phyloP scores from a whole-genome alignment of 2,888 invertebrate genomes.

The Heteropelma amictum region DNA sequence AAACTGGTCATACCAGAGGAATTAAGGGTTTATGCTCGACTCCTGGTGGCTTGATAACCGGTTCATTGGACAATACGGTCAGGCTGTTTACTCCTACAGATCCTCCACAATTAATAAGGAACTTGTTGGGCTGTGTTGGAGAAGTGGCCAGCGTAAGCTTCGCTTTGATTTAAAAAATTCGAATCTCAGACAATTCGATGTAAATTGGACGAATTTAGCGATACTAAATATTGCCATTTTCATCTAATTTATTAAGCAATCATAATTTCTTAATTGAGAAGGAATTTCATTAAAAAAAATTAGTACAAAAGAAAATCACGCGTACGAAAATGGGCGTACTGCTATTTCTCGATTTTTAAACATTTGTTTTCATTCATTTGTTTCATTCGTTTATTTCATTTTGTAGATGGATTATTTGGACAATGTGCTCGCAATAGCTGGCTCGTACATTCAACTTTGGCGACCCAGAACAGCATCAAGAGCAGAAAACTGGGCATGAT shows the following conservation, averaged over 20 bases:
- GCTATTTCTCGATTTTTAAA: too few species aligned
- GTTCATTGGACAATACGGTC: constrained; percentile 73
- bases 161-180: not conserved
- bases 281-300: not conserved
- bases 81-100: constrained; percentile 73
- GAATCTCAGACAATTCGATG: not conserved
- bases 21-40: constrained; percentile 71
- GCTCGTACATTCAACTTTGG: constrained; percentile 71
- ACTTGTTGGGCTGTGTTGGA: constrained; percentile 64
- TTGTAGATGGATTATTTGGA: constrained; percentile 72
- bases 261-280: too few species aligned
- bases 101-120: constrained; percentile 68
- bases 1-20: constrained; percentile 68
- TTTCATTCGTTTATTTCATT: constrained; percentile 46
- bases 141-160: constrained; percentile 71
- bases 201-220: not conserved
- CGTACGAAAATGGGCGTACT: too few species aligned
- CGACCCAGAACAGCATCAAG: constrained; percentile 62
- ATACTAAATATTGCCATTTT: too few species aligned
- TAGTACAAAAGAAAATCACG: not conserved
- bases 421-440: constrained; percentile 71
- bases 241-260: too few species aligned
- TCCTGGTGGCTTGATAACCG: constrained; percentile 73
- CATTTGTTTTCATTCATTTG: constrained; percentile 31
- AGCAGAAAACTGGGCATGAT: not conserved